These are phyloP conservation scores for Dugesia japonica DNA, from an alignment of 2,888 invertebrate species.

Conservation along the genomic window DNA sequence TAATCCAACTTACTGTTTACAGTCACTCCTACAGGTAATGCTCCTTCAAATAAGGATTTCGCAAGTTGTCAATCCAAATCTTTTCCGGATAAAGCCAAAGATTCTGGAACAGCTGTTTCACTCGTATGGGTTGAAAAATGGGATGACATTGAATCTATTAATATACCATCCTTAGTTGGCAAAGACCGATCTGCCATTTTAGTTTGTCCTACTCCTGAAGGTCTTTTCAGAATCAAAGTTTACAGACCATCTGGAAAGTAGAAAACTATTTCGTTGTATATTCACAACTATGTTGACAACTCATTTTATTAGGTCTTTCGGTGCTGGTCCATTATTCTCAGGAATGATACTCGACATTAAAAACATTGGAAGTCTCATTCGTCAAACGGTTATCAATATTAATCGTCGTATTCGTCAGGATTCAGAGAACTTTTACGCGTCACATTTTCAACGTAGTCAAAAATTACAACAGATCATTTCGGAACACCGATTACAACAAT, in stretches of 20 bases:
- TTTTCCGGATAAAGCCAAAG: neutral
- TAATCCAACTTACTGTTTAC: no score
- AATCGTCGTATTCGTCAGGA: neutral
- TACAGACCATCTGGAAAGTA: neutral
- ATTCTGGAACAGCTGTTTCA: neutral
- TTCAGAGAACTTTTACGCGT: neutral
- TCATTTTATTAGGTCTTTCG: neutral
- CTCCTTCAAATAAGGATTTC: neutral
- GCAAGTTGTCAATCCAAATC: neutral
- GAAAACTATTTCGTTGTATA: no score
- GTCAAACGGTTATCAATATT: conserved; percentile 1
- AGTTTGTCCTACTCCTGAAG: neutral
- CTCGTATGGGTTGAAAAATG: neutral
- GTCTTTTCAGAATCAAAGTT: conserved; percentile 5
- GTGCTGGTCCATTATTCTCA: neutral
- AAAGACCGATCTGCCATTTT: neutral
- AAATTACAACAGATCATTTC: neutral
- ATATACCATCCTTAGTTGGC: neutral
- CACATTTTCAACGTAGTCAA: neutral
- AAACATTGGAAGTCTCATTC: neutral
- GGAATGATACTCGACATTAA: neutral
- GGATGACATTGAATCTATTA: neutral
- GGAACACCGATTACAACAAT: conserved; percentile 13
- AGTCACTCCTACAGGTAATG: neutral
- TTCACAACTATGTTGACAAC: no score